Evolutionary conservation across 2,888 invertebrate species (phyloP).

Genomic region (Chaetoderma sp.): DNA sequence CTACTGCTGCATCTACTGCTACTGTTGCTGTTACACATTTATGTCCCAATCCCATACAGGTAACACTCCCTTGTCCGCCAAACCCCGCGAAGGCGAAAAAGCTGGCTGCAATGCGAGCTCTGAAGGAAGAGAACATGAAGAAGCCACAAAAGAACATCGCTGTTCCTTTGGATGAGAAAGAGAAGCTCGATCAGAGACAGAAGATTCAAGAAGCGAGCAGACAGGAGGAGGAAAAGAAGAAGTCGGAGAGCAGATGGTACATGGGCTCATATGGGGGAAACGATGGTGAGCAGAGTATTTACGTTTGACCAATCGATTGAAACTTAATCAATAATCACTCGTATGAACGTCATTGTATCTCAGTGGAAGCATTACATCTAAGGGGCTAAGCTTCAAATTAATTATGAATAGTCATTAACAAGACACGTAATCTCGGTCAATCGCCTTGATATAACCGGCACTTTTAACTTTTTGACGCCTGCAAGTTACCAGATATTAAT

Average conservation of each 20-base stretch:
- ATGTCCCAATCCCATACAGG: conserved; percentile 37
- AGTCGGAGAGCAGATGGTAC: conserved; percentile 54
- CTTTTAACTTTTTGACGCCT: too few species aligned
- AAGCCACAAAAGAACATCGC: conserved; percentile 37
- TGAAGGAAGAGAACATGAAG: conserved; percentile 63
- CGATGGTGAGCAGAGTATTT: conserved; percentile 48
- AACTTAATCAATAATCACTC: too few species aligned
- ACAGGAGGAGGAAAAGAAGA: conserved; percentile 36
- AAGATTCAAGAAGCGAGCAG: conserved; percentile 37
- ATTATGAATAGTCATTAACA: too few species aligned
- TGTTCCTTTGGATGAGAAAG: conserved; percentile 33
- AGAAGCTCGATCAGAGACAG: conserved; percentile 42
- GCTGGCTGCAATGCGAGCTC: conserved; percentile 55
- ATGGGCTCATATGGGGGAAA: conserved; percentile 63
- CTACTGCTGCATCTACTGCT: too few species aligned
- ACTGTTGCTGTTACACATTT: too few species aligned
- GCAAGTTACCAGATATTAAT: too few species aligned
- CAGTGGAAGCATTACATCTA: too few species aligned
- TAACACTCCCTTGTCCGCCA: conserved; percentile 62
- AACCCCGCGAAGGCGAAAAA: conserved; percentile 64
- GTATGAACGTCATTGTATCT: too few species aligned
- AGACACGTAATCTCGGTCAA: too few species aligned
- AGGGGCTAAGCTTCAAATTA: too few species aligned
- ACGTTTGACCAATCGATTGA: too few species aligned
- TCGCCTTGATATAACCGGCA: too few species aligned